Base-by-base conservation (phyloP, 2,888 invertebrate species). In the Drosophila cyrtoloma region DNA sequence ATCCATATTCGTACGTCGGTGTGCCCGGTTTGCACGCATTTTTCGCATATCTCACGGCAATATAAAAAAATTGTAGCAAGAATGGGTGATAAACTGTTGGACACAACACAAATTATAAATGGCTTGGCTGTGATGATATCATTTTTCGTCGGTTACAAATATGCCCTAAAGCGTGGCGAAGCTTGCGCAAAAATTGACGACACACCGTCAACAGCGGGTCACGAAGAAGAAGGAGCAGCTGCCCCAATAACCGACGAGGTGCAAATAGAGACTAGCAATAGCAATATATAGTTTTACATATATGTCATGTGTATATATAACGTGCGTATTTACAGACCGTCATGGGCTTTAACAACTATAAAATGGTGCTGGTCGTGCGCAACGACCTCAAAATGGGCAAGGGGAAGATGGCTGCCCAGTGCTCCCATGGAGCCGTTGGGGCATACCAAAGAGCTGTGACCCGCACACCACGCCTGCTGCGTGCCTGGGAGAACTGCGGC, bases 361-460 rank as follows among this genome's bases (percentile, higher is more conserved):
- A 99, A 94, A 94, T 99, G 94, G 96, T 98, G 9, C 93, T 99
- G 79, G 97, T 98, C 4, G 97, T 98, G 7, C 94, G 98, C 86
- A 97, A 96, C 91, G 99, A 99, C 90, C 94, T 99, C 5, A 97
- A 97, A 93, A 99, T 99, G 99, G 96, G 97, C 19, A 98, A 98
- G 94, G 98, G 99, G 1, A 99, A 99, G 94, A 96, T 97, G 50
- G 98, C 97, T 5, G 97, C 98, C 0, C 98, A 98, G 93, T 98
- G 98, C 93, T 96, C 97, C n/a, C 98, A 99, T 92, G 98, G 97
- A n/a, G 97, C 98, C 0, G 97, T 98, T 0, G 96, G 96, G 19
- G 97, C 97, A 1, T 98, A 97, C 89, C 96, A 97, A 79, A 95
- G 96, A 84, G 96, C 96, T 0, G 93, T 94, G 53, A 94, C 93